Evolutionary conservation across 2,888 invertebrate genomes (phyloP), one percentile per base, ranked within the genome.

Genomic region (Drosophila putrida): DNA sequence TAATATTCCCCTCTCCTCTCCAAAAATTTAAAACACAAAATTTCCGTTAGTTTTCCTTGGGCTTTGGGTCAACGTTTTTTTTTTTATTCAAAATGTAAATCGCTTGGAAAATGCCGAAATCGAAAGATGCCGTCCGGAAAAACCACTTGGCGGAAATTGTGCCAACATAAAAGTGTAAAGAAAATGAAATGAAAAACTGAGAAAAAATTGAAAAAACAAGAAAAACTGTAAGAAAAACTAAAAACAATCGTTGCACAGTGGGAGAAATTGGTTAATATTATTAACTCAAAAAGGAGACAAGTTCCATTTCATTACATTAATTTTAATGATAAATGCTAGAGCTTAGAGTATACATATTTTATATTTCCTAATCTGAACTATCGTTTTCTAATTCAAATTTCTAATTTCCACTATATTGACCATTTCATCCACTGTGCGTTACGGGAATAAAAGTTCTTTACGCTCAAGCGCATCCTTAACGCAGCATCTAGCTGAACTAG

Each of bases 71-170:
- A 13, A 44, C n/a, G 2, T 20, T 25, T 46, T 20, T 20, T 25
- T 46, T 33, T 27, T 11, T 25, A n/a, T 69, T 28, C n/a, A 11
- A 13, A 68, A 57, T 74, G 70, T 35, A 67, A 80, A 80, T 75
- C 54, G 78, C 36, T 58, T 77, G 80, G 67, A 64, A 73, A 66
- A 47, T 49, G 38, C 33, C 8, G 38, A 59, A 60, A 54, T 54
- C 49, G 54, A 60, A 63, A 35, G 41, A 49, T 54, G 46, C 60
- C 67, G 74, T 43, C 49, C 53, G 78, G 68, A 78, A 83, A 71
- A 83, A 83, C 60, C 72, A 81, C 75, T 75, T 65, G 61, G 60
- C 54, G 65, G 71, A 71, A 71, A 61, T 59, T 53, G 74, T 20
- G 68, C 75, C 67, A 72, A 59, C 55, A 67, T 15, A 65, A 59